Base-by-base conservation (phyloP, 1,140 invertebrate genomes). In the Ectropis grisescens region DNA sequence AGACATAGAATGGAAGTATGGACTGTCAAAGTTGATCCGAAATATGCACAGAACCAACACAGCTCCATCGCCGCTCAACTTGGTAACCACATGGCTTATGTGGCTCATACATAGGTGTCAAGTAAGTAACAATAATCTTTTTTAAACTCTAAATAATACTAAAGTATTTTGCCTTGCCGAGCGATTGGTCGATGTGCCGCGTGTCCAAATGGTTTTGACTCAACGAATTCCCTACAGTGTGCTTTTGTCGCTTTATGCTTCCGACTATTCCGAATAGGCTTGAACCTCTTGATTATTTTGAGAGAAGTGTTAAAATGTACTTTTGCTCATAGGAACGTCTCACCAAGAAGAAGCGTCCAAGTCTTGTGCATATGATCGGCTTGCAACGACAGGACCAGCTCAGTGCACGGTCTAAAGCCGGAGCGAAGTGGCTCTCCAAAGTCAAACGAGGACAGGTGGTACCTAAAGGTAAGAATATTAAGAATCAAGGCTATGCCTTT, bases 1-100 rank as follows among this genome's bases (percentile, higher is more conserved):
- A n/a, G 98, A 99, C 82, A 98, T 97, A 55, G 98, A 99, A 82
- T 99, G 98, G 98, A 99, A 99, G 82, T 99, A 98, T 70, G 98
- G 98, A 15, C 82, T 99, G 53, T 98, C 97, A 26, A 99, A 99
- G 84, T 86, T 99, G 52, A 98, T 99, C 62, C 86, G 97, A 48
- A 97, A 98, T 67, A 99, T 99, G 97, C 97, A 98, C 82, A 90
- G 98, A 62, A 98, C 97, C 4, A 96, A 94, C 23, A 95, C 96
- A 2, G 97, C 98, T 2, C 98, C 98, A 0, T 95, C 97, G 1
- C 98, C 98, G 0, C 86, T 99, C 23, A 99, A 99, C 75, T 87
- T 99, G 29, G 87, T 99, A 41, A 98, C 96, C 1, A 95, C 96
- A 25, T 95, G 93, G 93, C 85, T 95, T 30, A 89, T 92, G 68